A percentile compares a stretch with the other conserved stretches of the same genome.
Conservation (phyloP, 2,113 vertebrate genomes). For the Regulus satrapa region DNA sequence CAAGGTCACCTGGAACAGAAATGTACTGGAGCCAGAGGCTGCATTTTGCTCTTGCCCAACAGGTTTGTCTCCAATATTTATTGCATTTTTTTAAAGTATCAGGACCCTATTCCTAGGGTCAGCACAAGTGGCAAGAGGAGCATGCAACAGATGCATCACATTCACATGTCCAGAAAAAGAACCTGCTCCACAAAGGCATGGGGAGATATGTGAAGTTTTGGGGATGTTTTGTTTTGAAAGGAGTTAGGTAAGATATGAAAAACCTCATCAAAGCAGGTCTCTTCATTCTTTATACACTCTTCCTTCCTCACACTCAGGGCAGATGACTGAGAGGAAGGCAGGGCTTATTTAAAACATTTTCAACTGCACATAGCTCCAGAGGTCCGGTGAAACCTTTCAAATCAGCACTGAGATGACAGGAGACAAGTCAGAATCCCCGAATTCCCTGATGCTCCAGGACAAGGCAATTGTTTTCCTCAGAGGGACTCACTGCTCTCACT, state of each 20-base stretch:
- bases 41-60: background rate
- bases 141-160: no score
- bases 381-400: background rate
- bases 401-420: background rate
- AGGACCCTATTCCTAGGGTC: background rate
- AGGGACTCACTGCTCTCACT: background rate
- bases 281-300: background rate
- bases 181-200: accelerated
- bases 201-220: background rate
- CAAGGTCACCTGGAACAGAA: background rate
- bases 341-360: background rate
- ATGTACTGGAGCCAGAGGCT: background rate
- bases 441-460: background rate
- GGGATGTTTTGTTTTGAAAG: background rate
- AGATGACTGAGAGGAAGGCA: background rate
- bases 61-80: background rate
- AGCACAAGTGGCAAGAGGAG: background rate
- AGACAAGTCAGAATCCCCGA: background rate
- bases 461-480: background rate
- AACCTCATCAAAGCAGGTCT: background rate
- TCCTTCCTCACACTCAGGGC: background rate
- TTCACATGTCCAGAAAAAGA: background rate
- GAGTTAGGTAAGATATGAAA: background rate
- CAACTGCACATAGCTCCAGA: background rate
- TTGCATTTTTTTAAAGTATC: accelerated